phyloP scores from a whole-genome alignment of 2,888 invertebrate species.

The Blera fallax region DNA sequence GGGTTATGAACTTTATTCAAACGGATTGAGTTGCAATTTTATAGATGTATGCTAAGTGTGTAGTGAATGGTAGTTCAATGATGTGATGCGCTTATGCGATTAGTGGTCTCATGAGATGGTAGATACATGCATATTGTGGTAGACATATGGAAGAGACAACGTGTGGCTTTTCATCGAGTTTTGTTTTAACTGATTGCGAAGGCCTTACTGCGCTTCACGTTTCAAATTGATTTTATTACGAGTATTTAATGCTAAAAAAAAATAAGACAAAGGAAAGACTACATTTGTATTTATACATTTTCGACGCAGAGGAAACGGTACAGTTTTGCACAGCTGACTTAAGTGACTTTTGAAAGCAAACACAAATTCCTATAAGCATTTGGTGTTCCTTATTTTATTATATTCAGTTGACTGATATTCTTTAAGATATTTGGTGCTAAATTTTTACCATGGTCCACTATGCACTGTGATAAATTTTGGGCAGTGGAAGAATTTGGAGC shows the following conservation, averaged over 20 bases:
- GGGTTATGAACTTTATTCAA: slow-evolving; percentile 68
- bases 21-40: slow-evolving; percentile 61
- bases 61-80: slow-evolving; percentile 16
- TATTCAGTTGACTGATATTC: too few species aligned
- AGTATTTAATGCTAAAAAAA: background rate
- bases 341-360: too few species aligned
- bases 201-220: background rate
- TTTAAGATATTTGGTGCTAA: too few species aligned
- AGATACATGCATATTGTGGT: background rate
- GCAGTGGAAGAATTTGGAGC: too few species aligned
- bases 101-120: slow-evolving; percentile 41
- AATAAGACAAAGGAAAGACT: background rate
- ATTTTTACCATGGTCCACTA: too few species aligned
- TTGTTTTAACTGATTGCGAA: background rate
- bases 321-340: too few species aligned
- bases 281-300: too few species aligned
- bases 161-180: background rate
- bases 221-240: background rate
- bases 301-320: too few species aligned
- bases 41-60: background rate
- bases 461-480: too few species aligned
- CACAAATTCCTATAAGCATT: too few species aligned
- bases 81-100: slow-evolving; percentile 39
- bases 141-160: background rate
- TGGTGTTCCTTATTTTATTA: too few species aligned